Base-by-base conservation (phyloP, 2,113 vertebrate genomes). In the Fukomys damarensis region DNA sequence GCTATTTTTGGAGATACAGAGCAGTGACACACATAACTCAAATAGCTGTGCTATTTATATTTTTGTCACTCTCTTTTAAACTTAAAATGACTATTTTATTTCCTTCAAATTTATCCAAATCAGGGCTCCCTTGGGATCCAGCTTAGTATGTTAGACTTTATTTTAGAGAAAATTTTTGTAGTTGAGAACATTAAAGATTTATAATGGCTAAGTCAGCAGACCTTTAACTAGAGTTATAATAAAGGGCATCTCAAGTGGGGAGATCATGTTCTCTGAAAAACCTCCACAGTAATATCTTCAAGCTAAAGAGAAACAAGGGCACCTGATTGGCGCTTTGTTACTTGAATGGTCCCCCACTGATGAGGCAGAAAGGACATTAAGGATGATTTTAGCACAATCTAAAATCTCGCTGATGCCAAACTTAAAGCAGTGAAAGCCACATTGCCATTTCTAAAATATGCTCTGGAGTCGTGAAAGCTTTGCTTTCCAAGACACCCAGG, bases 321-420 rank as follows among this genome's bases (percentile, higher is more conserved):
- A 94, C 84, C 97, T 98, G 98, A 98, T 98, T 98, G 97, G 91
- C 94, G 98, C 95, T 98, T 98, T 98, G 93, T 98, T 98, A 96
- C 91, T 96, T 96, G 96, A 98, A 97, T 97, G 49, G 82, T 97
- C 66, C 66, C 88, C 74, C 87, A 96, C 92, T 98, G 97, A 98
- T 98, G 98, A 98, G 89, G 84, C 86, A 98, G 96, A 98, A 98
- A 98, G 93, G 93, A 95, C 96, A 97, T 98, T 98, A 98, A 96
- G 56, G 59, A 97, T 96, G 96, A 97, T 98, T 98, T 98, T 97
- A 97, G 94, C 49, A 95, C 91, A 95, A 85, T 97, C 95, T 97
- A 89, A 86, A 98, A 97, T 96, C 97, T 97, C 14, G 20, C 95
- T 97, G 97, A 97, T 97, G 94, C 96, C 97, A 98, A 98, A 98